Percentiles rank a stretch among this genome's conserved stretches.
These are phyloP conservation scores for Drosophila lowei DNA, from an alignment of 1,140 invertebrate species.

Conservation along the genomic window DNA sequence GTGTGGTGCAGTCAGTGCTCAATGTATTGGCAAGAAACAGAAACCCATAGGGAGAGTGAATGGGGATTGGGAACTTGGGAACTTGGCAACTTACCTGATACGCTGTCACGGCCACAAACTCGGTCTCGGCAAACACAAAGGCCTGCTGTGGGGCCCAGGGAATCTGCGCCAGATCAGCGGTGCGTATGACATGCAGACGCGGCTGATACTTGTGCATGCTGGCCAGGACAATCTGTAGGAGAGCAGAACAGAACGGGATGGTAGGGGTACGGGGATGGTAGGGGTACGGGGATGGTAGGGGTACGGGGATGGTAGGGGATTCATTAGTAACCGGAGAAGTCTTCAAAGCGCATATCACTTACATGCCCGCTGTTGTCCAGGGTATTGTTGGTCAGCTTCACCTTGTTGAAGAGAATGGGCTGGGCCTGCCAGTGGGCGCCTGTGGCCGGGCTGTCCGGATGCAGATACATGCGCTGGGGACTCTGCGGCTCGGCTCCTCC, in stretches of 20 bases:
- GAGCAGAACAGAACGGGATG: background rate
- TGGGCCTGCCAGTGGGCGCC: slow-evolving; percentile 94
- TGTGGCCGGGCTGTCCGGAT: slow-evolving; percentile 93
- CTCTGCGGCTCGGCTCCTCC: slow-evolving; percentile 93
- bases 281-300: background rate
- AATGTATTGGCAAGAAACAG: slow-evolving; percentile 71
- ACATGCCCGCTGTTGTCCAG: slow-evolving; percentile 92
- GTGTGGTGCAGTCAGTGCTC: slow-evolving; percentile 33
- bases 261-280: background rate
- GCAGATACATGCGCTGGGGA: slow-evolving; percentile 89
- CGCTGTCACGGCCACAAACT: slow-evolving; percentile 95
- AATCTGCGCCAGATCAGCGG: slow-evolving; percentile 87
- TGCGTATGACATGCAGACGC: slow-evolving; percentile 90
- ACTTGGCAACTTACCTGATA: slow-evolving; percentile 88
- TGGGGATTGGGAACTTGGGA: background rate
- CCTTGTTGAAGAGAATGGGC: slow-evolving; percentile 91
- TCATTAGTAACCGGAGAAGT: slow-evolving; percentile 6
- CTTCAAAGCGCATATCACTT: slow-evolving; percentile 83
- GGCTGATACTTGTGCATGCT: slow-evolving; percentile 97
- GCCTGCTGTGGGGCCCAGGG: slow-evolving; percentile 86
- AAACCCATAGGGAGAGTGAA: background rate
- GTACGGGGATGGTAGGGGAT: background rate
- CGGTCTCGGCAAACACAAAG: slow-evolving; percentile 91
- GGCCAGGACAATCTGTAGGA: slow-evolving; percentile 90
- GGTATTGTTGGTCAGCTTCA: slow-evolving; percentile 96